A percentile compares a stretch with the other conserved stretches of the same genome.
Conservation (phyloP, 2,797 vertebrate species). For the Tamandua tetradactyla region DNA sequence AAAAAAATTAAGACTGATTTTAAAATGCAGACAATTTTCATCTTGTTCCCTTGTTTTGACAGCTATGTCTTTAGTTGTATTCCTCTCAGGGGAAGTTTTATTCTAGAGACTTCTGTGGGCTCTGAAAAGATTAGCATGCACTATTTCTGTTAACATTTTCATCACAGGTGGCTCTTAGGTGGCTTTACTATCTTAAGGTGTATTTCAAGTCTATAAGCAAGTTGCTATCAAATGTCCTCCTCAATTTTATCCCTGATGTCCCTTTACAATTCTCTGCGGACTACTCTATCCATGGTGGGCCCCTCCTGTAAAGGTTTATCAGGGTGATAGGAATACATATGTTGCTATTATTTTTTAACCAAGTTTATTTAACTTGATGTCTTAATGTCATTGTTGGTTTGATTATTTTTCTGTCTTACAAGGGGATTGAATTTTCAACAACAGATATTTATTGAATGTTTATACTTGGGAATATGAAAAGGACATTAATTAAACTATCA, state of each 20-base stretch:
- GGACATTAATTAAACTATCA: not conserved
- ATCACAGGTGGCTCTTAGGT: not conserved
- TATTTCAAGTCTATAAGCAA: not conserved
- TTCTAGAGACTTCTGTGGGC: not conserved
- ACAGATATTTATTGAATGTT: not conserved
- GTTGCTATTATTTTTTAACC: not conserved
- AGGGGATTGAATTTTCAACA: conserved; percentile 10
- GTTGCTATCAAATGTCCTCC: not conserved
- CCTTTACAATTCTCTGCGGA: not conserved
- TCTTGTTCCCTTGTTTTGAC: not conserved
- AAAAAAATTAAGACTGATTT: conserved; percentile 45
- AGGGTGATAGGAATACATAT: not conserved
- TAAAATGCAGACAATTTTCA: conserved; percentile 31
- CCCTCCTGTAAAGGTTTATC: not conserved
- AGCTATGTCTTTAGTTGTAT: not conserved
- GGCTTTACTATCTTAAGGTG: not conserved
- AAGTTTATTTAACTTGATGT: not conserved
- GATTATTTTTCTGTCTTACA: not conserved
- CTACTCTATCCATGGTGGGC: not conserved
- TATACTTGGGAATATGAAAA: not conserved
- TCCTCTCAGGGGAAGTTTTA: not conserved
- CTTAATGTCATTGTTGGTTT: not conserved
- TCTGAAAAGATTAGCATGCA: conserved; percentile 25
- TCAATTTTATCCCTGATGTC: not conserved
- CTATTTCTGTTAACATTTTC: not conserved